Conservation (phyloP, 2,888 invertebrate genomes). For the Chymomyza procnemis region DNA sequence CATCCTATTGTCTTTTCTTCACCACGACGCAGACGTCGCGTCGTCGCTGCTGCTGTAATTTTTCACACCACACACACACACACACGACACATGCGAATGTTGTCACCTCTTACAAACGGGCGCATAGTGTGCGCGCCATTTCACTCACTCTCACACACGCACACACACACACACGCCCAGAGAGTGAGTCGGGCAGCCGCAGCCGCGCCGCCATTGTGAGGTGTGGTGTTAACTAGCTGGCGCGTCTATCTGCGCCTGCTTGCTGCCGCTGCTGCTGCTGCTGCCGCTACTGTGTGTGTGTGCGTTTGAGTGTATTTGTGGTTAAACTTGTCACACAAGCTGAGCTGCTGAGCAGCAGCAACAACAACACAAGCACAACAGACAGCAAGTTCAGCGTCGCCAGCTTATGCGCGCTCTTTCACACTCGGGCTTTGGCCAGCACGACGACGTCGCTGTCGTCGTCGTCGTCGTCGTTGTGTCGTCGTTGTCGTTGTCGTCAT, state of each 20-base stretch:
- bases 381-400: slow-evolving; percentile 5
- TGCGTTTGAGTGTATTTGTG: slow-evolving; percentile 58
- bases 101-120: slow-evolving; percentile 69
- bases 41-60: slow-evolving; percentile 60
- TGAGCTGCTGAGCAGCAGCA: slow-evolving; percentile 32
- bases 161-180: slow-evolving; percentile 18
- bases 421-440: slow-evolving; percentile 20
- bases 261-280: slow-evolving; percentile 18
- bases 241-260: slow-evolving; percentile 48
- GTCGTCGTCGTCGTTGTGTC: slow-evolving; percentile 45
- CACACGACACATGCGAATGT: slow-evolving; percentile 43
- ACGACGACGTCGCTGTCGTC: slow-evolving; percentile 30
- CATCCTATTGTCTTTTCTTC: slow-evolving; percentile 61
- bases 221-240: slow-evolving; percentile 67
- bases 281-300: slow-evolving; percentile 19
- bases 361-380: not conserved
- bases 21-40: slow-evolving; percentile 47
- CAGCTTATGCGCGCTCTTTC: slow-evolving; percentile 16
- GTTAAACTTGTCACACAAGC: slow-evolving; percentile 75
- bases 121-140: slow-evolving; percentile 38
- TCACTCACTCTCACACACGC: slow-evolving; percentile 46
- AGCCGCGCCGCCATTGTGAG: slow-evolving; percentile 67
- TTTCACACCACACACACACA: slow-evolving; percentile 55
- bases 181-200: slow-evolving; percentile 27
- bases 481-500: slow-evolving; percentile 23